Evolutionary conservation across 2,888 invertebrate genomes (phyloP).

Genomic region (Tricholauxania praeusta): DNA sequence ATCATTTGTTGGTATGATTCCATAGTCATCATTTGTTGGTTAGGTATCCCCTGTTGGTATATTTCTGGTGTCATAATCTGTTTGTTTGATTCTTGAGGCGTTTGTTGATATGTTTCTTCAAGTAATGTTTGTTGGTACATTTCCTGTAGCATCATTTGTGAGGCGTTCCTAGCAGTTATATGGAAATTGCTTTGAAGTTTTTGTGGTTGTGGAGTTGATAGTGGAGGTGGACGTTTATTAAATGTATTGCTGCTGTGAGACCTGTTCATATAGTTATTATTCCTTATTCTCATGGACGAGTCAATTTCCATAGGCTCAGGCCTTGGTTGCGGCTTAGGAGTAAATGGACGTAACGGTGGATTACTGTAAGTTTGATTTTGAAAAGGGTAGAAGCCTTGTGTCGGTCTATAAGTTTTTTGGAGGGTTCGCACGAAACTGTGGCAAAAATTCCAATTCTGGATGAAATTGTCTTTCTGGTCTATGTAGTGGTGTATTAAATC

Average conservation of each 20-base stretch:
- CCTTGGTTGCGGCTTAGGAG: constrained; percentile 17
- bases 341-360: not conserved
- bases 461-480: not conserved
- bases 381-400: not conserved
- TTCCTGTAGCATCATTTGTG: too few relatives aligned
- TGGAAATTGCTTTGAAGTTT: constrained; percentile 15
- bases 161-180: not conserved
- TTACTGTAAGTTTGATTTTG: not conserved
- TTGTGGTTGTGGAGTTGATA: not conserved
- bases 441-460: not conserved
- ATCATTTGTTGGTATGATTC: too few relatives aligned
- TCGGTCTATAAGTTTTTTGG: not conserved
- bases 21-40: too few relatives aligned
- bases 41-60: too few relatives aligned
- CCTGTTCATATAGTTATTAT: constrained; percentile 24
- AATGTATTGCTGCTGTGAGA: not conserved
- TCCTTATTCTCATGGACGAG: not conserved
- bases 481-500: not conserved
- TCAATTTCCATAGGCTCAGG: constrained; percentile 32
- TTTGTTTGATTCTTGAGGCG: too few relatives aligned
- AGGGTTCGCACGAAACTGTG: not conserved
- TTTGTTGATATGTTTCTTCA: too few relatives aligned
- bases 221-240: constrained; percentile 21
- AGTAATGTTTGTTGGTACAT: too few relatives aligned
- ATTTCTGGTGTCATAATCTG: too few relatives aligned